Percentiles rank a stretch among this genome's conserved stretches.
Evolutionary conservation across 1,140 invertebrate species (phyloP).

Genomic region (Polyergus mexicanus): DNA sequence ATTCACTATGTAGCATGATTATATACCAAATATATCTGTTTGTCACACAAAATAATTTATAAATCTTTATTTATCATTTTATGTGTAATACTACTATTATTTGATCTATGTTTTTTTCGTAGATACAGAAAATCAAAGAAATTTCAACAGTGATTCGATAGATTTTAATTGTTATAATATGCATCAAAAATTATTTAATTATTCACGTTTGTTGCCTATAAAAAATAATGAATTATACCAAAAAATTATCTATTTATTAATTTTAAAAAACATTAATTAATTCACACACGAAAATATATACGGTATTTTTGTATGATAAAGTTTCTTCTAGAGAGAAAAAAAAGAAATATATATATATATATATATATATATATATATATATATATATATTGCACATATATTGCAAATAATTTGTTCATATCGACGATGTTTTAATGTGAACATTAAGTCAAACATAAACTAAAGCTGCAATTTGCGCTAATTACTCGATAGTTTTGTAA

Average conservation of each 20-base stretch:
- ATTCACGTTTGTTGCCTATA: not conserved
- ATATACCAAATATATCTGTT: not conserved
- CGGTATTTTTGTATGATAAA: too few relatives aligned
- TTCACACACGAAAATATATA: too few relatives aligned
- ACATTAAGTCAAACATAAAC: too few relatives aligned
- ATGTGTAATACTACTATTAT: not conserved
- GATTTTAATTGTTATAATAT: not conserved
- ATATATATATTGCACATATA: not conserved
- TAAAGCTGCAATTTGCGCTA: too few relatives aligned
- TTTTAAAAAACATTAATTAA: not conserved
- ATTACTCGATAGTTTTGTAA: too few relatives aligned
- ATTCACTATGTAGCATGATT: constrained; percentile 20
- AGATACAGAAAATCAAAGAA: not conserved
- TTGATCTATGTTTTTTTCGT: not conserved
- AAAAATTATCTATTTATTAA: not conserved
- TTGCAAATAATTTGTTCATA: too few relatives aligned
- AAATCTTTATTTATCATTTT: not conserved
- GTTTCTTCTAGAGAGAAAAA: too few relatives aligned
- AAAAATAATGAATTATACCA: not conserved
- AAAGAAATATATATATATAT: not conserved
- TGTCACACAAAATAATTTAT: constrained; percentile 4
- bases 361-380: not conserved
- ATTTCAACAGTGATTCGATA: not conserved
- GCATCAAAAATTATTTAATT: not conserved
- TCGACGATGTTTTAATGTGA: too few relatives aligned